A percentile compares a stretch with the other conserved stretches of the same genome.
Conservation (phyloP, 2,888 invertebrate genomes). For the Idaea biselata region DNA sequence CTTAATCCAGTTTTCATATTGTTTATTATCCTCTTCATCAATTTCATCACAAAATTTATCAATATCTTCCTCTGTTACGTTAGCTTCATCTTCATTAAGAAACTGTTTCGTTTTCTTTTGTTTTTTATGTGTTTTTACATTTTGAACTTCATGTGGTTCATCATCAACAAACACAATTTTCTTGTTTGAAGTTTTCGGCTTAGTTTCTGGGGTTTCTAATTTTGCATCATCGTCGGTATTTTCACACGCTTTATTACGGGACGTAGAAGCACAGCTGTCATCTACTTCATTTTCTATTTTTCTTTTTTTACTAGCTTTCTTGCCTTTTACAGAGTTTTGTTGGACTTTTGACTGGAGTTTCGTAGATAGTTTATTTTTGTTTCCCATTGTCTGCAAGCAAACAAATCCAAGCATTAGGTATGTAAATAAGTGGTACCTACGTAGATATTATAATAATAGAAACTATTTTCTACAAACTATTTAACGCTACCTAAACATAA, state of each 20-base stretch:
- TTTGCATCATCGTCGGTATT: constrained; percentile 9
- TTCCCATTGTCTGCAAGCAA: constrained; percentile 1
- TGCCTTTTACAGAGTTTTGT: constrained; percentile 7
- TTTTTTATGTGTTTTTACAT: constrained; percentile 14
- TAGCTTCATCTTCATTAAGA: constrained; percentile 49
- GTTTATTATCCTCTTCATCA: constrained; percentile 62
- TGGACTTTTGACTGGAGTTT: constrained; percentile 8
- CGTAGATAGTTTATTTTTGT: neutral
- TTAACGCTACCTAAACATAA: too few species aligned
- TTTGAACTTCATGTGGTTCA: constrained; percentile 28
- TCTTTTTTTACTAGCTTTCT: constrained; percentile 6
- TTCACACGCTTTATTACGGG: constrained; percentile 19
- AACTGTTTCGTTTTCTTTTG: constrained; percentile 26
- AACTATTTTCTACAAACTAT: too few species aligned
- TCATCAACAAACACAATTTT: constrained; percentile 40
- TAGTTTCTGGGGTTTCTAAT: constrained; percentile 10
- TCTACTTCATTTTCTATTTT: neutral
- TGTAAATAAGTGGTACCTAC: too few species aligned
- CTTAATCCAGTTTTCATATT: constrained; percentile 68
- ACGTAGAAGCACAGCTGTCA: neutral
- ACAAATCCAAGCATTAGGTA: too few species aligned
- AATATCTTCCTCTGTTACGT: constrained; percentile 68
- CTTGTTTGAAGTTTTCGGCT: constrained; percentile 25
- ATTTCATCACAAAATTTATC: constrained; percentile 69
- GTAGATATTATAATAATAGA: too few species aligned